A percentile compares a stretch with the other conserved stretches of the same genome.
These are phyloP conservation scores for Mechanitis mazaeus DNA, from an alignment of 2,888 invertebrate species.

Conservation along the genomic window DNA sequence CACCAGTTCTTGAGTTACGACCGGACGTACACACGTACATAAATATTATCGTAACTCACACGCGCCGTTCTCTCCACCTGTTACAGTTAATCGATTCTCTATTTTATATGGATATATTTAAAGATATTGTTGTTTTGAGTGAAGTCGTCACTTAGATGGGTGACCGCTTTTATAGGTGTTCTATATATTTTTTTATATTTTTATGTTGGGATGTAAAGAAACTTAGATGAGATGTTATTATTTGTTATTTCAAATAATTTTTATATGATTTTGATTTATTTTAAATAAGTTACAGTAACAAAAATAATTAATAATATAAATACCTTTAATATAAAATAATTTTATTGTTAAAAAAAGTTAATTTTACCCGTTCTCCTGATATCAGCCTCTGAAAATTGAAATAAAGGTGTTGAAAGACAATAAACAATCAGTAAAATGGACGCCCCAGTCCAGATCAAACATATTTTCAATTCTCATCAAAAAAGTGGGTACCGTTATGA, in stretches of 20 bases:
- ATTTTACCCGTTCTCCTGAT: too few species aligned
- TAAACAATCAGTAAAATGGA: constrained; percentile 45
- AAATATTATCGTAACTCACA: constrained; percentile 66
- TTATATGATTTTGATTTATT: too few species aligned
- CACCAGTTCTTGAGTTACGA: constrained; percentile 44
- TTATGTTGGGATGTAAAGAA: too few species aligned
- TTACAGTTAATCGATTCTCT: constrained; percentile 58
- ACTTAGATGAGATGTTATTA: too few species aligned
- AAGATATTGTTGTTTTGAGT: not conserved
- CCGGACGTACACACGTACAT: constrained; percentile 47
- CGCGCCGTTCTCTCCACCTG: constrained; percentile 63
- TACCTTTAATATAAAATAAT: too few species aligned
- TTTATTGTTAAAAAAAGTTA: too few species aligned
- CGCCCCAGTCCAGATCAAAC: constrained; percentile 53
- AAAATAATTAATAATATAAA: too few species aligned
- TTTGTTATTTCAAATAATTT: too few species aligned
- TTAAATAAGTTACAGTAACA: too few species aligned
- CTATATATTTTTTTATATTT: too few species aligned
- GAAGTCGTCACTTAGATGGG: too few species aligned
- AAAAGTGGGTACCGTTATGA: constrained; percentile 68
- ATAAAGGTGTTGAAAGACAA: constrained; percentile 2
- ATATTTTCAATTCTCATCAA: constrained; percentile 75
- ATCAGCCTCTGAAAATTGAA: not conserved
- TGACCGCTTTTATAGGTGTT: too few species aligned
- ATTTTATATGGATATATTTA: constrained; percentile 38